Base-by-base conservation (phyloP, 2,113 vertebrate genomes). In the Crotophaga sulcirostris region DNA sequence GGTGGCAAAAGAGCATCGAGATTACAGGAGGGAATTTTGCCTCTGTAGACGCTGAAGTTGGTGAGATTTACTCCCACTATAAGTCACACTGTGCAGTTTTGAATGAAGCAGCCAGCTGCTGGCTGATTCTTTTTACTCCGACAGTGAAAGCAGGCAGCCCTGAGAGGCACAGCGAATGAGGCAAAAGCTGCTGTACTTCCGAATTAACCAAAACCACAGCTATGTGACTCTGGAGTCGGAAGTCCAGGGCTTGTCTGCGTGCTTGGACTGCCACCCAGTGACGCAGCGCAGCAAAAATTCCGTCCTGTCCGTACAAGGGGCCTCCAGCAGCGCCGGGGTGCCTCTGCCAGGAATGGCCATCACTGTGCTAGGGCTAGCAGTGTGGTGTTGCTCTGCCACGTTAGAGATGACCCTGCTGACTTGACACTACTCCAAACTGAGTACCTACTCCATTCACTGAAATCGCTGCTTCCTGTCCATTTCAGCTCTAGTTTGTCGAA, bases 301-400 rank as follows among this genome's bases (percentile, higher is more conserved):
- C 25, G 24, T 40, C 49, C 26, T 29, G 1, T 11, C 62, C 44
- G 34, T 28, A 5, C 9, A 3, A 10, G 31, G 24, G 4, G 1
- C 2, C 51, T 74, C 17, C 59, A 45, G 47, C 36, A 63, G 56
- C 12, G 14, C 2, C 1, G 1, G 6, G 5, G 3, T 54, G 26
- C 40, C 25, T 3, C 18, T 33, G n/a, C 49, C 4, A 2, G 31
- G 40, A 68, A 0, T 2, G 1, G 33, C 38, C 0, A 0, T 7
- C 34, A 7, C 47, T 24, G 17, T 24, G n/a, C 24, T 21, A 11
- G 51, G 51, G 23, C 11, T 31, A 13, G n/a, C 58, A 68, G n/a
- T 0, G 1, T 2, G 0, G 28, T 17, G 66, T 10, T 4, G 7
- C n/a, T 67, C 40, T 76, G 68, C 68, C 0, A 0, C 33, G 4